These are phyloP conservation scores for Rhea americana DNA, from an alignment of 2,113 vertebrate species.

Conservation along the genomic window DNA sequence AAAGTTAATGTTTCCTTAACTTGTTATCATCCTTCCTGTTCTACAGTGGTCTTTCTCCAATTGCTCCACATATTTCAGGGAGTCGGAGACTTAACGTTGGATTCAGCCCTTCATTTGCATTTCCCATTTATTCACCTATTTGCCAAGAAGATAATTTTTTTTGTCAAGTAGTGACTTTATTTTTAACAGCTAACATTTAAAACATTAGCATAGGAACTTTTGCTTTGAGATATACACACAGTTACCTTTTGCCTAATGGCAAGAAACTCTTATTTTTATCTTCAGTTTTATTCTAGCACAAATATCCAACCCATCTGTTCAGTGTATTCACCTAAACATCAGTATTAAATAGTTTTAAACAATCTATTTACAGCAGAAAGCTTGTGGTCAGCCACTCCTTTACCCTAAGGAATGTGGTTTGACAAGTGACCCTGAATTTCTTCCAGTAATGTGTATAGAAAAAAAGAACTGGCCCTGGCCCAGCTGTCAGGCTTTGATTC, in stretches of 20 bases:
- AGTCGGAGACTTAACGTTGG: neutral
- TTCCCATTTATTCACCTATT: neutral
- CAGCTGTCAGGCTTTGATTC: slow-evolving; percentile 62
- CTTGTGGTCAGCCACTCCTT: neutral
- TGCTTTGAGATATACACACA: neutral
- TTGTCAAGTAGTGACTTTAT: neutral
- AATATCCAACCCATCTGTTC: neutral
- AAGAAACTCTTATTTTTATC: neutral
- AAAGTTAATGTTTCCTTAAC: neutral
- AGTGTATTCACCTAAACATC: neutral
- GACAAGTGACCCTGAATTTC: slow-evolving; percentile 58
- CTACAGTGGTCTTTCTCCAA: neutral
- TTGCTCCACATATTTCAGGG: neutral
- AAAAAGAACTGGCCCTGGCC: slow-evolving; percentile 26
- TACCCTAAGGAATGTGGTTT: neutral
- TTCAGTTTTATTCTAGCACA: neutral
- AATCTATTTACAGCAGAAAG: neutral
- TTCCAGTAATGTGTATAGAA: neutral
- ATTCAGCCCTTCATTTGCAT: neutral
- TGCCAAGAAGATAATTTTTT: neutral
- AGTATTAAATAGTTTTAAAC: slow-evolving; percentile 15
- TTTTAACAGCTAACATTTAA: neutral
- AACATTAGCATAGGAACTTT: neutral
- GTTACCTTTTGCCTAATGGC: neutral
- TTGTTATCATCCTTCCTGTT: neutral